Percentiles rank a stretch among this genome's conserved stretches.
These are phyloP conservation scores for Octodonta nipae DNA, from an alignment of 2,888 invertebrate genomes.

Conservation along the genomic window DNA sequence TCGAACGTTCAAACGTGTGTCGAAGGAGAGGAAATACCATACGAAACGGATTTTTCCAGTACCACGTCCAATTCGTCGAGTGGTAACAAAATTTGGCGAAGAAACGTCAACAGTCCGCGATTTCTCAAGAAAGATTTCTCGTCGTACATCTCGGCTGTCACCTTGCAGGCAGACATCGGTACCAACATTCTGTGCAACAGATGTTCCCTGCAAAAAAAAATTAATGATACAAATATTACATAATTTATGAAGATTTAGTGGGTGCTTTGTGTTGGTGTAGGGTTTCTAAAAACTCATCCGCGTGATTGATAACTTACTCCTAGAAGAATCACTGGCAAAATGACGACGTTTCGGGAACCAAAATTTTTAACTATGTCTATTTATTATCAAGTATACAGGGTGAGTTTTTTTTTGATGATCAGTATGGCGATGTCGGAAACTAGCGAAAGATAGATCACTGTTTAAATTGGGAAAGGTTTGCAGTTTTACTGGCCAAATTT, in stretches of 20 bases:
- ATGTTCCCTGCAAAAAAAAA: constrained; percentile 54
- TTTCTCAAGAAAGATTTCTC: constrained; percentile 89
- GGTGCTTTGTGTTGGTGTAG: no score
- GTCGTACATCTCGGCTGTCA: constrained; percentile 88
- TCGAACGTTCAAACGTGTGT: no score
- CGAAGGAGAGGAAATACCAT: constrained; percentile 41
- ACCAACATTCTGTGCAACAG: constrained; percentile 80
- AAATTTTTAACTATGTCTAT: no score
- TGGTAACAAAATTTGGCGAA: constrained; percentile 80
- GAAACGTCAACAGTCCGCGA: constrained; percentile 70
- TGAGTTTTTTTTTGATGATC: no score
- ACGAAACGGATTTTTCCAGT: constrained; percentile 72
- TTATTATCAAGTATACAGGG: no score
- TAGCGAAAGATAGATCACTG: no score
- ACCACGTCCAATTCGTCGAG: constrained; percentile 80
- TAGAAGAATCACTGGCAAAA: no score
- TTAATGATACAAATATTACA: background rate
- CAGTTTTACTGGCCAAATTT: no score
- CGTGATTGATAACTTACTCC: background rate
- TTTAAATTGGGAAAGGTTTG: no score
- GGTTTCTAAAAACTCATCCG: background rate
- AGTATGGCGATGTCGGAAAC: no score
- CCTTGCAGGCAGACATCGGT: constrained; percentile 80
- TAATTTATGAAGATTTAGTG: no score
- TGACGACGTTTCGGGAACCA: no score